phyloP scores from a whole-genome alignment of 2,113 vertebrate genomes.

The Pica pica region DNA sequence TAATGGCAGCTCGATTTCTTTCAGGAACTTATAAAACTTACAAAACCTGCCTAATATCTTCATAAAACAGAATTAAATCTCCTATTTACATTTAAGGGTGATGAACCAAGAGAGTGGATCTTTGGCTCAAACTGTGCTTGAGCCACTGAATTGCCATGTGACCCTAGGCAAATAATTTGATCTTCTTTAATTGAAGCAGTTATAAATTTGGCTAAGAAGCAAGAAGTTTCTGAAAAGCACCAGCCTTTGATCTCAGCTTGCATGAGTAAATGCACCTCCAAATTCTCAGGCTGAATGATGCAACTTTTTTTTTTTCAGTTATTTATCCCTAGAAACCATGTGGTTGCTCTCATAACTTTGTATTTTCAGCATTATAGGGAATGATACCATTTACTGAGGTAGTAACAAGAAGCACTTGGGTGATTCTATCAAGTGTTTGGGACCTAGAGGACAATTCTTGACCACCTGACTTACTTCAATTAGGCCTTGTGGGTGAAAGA shows the following conservation, averaged over 20 bases:
- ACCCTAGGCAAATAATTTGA: not conserved
- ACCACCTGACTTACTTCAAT: not conserved
- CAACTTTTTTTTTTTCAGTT: not conserved
- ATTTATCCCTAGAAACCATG: not conserved
- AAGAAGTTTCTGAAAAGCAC: not conserved
- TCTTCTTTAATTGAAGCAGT: slow-evolving; percentile 16
- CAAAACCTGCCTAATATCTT: not conserved
- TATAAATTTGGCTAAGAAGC: slow-evolving; percentile 1
- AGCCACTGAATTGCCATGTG: not conserved
- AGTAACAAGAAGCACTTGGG: not conserved
- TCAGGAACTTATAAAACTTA: not conserved
- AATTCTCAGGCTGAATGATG: not conserved
- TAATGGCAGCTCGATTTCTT: not conserved
- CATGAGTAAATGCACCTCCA: not conserved
- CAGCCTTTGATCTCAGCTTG: not conserved
- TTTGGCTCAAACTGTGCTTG: slow-evolving; percentile 10
- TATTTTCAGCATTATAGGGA: not conserved
- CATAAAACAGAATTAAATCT: not conserved
- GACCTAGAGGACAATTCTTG: not conserved
- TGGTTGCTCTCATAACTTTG: not conserved
- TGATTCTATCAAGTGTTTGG: not conserved
- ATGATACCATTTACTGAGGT: not conserved
- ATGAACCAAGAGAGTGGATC: not conserved
- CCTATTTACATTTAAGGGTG: not conserved
- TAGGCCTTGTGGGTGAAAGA: not conserved